Evolutionary conservation across 2,888 invertebrate species (phyloP).

Genomic region (Drosophila nr. perissopoda): DNA sequence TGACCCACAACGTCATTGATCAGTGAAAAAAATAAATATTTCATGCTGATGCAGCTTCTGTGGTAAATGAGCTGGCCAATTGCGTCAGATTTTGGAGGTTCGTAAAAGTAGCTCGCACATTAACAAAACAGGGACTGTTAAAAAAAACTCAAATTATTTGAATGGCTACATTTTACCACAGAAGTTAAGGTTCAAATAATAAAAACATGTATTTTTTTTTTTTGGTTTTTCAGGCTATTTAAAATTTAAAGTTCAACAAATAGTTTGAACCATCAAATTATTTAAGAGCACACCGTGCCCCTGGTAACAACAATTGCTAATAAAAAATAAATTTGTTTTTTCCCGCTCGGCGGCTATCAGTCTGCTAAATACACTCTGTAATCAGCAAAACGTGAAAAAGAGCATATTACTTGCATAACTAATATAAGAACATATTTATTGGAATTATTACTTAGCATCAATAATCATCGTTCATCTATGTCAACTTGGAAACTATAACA

Average conservation of each 20-base stretch:
- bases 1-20: not conserved
- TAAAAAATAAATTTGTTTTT: conserved; percentile 38
- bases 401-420: not conserved
- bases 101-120: not conserved
- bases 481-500: not conserved
- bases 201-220: not conserved
- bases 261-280: conserved; percentile 35
- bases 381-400: too few species aligned
- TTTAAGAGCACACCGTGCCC: conserved; percentile 7
- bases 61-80: not conserved
- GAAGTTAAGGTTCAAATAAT: not conserved
- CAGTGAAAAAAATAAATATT: not conserved
- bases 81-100: conserved; percentile 19
- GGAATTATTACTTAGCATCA: not conserved
- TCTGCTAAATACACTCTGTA: conserved; percentile 33
- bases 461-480: too few species aligned
- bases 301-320: conserved; percentile 41
- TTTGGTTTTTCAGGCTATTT: conserved; percentile 1
- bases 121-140: not conserved
- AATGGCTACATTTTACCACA: not conserved
- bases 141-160: not conserved
- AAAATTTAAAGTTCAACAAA: conserved; percentile 10
- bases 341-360: conserved; percentile 48
- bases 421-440: not conserved
- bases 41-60: not conserved